These are phyloP conservation scores for Epistrophe eligans DNA, from an alignment of 2,888 invertebrate genomes.

Conservation along the genomic window DNA sequence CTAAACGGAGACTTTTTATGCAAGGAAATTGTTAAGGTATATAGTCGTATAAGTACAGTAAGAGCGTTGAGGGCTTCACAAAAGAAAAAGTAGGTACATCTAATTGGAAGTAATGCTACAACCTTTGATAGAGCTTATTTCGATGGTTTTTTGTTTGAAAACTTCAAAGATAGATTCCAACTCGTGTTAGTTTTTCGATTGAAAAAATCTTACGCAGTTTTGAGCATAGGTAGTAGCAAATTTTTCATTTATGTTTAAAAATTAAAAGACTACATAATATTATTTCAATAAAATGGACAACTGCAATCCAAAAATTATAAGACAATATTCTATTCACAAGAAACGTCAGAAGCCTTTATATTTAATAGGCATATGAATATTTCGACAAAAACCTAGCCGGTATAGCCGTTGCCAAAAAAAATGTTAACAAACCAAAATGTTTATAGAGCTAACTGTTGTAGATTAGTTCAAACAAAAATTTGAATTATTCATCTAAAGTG, in stretches of 20 bases:
- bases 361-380: too few relatives aligned
- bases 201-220: neutral
- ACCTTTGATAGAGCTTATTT: neutral
- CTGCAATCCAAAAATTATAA: too few relatives aligned
- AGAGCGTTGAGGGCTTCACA: neutral
- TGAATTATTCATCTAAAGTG: too few relatives aligned
- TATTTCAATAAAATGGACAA: too few relatives aligned
- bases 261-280: neutral
- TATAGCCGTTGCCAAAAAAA: too few relatives aligned
- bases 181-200: neutral
- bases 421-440: too few relatives aligned
- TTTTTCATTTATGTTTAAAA: neutral
- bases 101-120: neutral
- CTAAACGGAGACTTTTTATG: neutral
- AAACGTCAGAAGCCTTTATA: too few relatives aligned
- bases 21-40: neutral
- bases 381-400: too few relatives aligned
- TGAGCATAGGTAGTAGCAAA: neutral
- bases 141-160: neutral
- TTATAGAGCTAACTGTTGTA: too few relatives aligned
- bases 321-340: too few relatives aligned
- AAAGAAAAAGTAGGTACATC: neutral
- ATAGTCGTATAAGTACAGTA: too few relatives aligned
- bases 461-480: too few relatives aligned
- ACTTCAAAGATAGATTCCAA: neutral